These are phyloP conservation scores for Tauraco hartlaubi DNA, from an alignment of 2,797 vertebrate species.

Conservation along the genomic window DNA sequence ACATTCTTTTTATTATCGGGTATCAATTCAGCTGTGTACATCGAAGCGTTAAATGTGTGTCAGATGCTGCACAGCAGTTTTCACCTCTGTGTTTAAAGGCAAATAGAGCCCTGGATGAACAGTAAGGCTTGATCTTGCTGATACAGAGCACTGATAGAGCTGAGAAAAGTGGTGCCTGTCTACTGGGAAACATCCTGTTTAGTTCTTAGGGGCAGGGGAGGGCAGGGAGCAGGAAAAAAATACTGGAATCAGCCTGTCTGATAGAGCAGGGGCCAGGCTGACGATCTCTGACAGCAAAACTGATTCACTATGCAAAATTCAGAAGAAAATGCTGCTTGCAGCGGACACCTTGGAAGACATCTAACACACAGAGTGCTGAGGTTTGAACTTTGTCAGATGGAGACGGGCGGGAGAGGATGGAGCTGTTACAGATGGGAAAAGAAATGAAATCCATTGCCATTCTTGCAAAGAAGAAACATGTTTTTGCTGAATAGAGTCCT, in stretches of 20 bases:
- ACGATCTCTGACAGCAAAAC: neutral
- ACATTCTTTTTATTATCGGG: neutral
- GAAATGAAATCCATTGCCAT: neutral
- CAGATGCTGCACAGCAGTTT: constrained; percentile 15
- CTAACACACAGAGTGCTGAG: neutral
- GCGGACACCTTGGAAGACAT: neutral
- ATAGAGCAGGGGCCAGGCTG: neutral
- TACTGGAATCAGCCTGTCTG: neutral
- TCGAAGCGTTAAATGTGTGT: neutral
- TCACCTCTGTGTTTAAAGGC: neutral
- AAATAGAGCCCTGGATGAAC: neutral
- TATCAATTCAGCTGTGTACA: neutral
- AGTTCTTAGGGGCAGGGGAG: neutral
- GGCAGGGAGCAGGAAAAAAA: neutral
- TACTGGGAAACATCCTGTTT: neutral
- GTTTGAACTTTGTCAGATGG: neutral
- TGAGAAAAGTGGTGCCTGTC: neutral
- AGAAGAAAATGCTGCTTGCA: neutral
- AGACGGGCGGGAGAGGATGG: neutral
- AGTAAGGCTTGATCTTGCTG: neutral
- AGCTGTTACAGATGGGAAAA: neutral
- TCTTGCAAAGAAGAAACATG: neutral
- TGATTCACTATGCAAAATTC: neutral
- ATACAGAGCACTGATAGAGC: neutral
- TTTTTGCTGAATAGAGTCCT: neutral